Evolutionary conservation across 2,797 vertebrate species (phyloP).

Genomic region (Tachyglossus aculeatus): DNA sequence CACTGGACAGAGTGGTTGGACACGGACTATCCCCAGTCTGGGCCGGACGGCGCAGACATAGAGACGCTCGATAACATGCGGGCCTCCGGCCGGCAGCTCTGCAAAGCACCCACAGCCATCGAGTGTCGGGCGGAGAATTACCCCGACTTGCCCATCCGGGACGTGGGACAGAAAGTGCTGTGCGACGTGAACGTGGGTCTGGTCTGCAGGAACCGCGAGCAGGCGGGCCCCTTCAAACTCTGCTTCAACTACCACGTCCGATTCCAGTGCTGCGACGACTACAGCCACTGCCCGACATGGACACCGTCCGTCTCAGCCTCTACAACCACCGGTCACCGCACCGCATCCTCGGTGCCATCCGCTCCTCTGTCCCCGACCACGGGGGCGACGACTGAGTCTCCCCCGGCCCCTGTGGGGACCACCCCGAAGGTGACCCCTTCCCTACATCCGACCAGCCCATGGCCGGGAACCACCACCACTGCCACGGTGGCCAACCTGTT

Average conservation of each 20-base stretch:
- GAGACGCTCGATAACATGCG: slow-evolving; percentile 21
- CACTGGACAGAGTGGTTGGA: slow-evolving; percentile 42
- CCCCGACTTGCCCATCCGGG: accelerated
- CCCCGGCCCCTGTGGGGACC: too few species aligned
- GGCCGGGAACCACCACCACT: accelerated
- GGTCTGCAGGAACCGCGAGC: slow-evolving; percentile 16
- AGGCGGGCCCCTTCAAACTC: background rate
- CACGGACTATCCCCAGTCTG: background rate
- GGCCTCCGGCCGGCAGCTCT: background rate
- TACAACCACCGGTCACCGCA: too few species aligned
- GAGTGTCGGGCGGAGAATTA: background rate
- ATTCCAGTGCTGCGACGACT: slow-evolving; percentile 13
- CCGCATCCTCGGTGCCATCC: too few species aligned
- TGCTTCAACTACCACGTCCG: slow-evolving; percentile 14
- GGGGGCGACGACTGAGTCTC: too few species aligned
- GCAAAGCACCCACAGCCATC: slow-evolving; percentile 17
- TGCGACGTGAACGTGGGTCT: background rate
- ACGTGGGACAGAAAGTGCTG: slow-evolving; percentile 3
- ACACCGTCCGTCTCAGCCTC: background rate
- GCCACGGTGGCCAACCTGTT: accelerated
- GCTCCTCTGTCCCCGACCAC: too few species aligned
- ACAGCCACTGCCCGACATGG: accelerated
- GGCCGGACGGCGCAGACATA: background rate
- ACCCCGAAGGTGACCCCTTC: too few species aligned
- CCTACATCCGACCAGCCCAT: accelerated